Base-by-base conservation (phyloP, 2,113 vertebrate species). In the Oryzias woworae region DNA sequence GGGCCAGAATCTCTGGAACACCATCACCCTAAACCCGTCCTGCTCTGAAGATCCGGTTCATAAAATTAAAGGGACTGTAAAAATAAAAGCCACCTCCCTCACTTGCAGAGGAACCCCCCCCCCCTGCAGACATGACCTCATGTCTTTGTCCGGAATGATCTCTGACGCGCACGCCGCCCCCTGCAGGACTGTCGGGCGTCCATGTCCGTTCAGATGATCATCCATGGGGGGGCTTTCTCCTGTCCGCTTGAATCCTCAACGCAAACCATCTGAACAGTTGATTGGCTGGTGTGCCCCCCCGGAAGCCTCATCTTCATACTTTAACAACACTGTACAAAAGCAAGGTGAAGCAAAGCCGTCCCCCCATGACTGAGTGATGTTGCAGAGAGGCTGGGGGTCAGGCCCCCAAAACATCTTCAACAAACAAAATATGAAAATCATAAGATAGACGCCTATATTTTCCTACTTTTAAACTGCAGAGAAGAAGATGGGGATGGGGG, bases 401-500 rank as follows among this genome's bases (percentile, higher is more conserved):
- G 80, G 79, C 57, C 45, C 44, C 66, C 66, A 13, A 49, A 24
- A 88, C 85, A 82, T 88, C 54, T 66, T 69, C 73, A 48, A 77
- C 6, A 36, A 84, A 77, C 68, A 72, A 58, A 81, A 88, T 85
- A 81, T 43, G 62, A 83, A 84, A 77, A 84, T 77, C 74, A 87
- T 78, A 78, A 88, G 92, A 88, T 77, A 83, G 88, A 91, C 87
- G 91, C 83, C 72, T 67, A 92, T 65, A 86, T 91, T 91, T 88
- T 92, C 86, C 81, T 91, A 89, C 75, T 87, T n/a, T 87, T 87
- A 89, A 81, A 88, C 69, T 82, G 86, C 79, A 85, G 90, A 87
- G 87, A 71, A 85, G 84, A 83, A 73, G 28, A 31, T 31, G 28
- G 28, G 88, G 82, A 2, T 26, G 87, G 86, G 69, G 84, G 78